Percentiles rank a stretch among this genome's conserved stretches.
These are phyloP conservation scores for Paragorgia papillata DNA, from an alignment of 92 coral and sea anemone genomes.

Conservation along the genomic window DNA sequence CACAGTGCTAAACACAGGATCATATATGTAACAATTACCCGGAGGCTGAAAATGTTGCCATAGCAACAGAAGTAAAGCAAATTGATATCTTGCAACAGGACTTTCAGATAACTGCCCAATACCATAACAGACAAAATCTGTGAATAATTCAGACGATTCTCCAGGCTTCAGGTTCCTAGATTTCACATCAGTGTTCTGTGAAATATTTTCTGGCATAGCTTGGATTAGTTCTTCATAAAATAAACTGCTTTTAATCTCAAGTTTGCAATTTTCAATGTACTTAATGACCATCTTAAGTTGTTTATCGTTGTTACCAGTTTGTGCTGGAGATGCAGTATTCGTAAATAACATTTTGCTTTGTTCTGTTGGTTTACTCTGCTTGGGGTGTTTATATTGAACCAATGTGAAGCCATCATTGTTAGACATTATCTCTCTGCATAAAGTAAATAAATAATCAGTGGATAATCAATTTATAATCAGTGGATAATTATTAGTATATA, in stretches of 20 bases:
- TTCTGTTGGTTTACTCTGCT: not conserved
- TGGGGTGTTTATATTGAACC: slow-evolving; percentile 30
- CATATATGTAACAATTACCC: slow-evolving; percentile 72
- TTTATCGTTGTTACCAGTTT: slow-evolving; percentile 3
- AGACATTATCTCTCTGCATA: slow-evolving; percentile 7
- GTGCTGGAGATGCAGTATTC: not conserved
- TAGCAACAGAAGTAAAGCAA: slow-evolving; percentile 81
- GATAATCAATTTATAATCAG: too few species aligned
- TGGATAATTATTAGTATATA: too few species aligned
- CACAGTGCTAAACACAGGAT: slow-evolving; percentile 75
- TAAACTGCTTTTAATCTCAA: slow-evolving; percentile 14
- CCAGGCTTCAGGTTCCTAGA: not conserved
- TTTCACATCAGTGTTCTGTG: not conserved
- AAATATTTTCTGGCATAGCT: not conserved
- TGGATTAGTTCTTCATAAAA: slow-evolving; percentile 16
- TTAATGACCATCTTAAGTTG: not conserved
- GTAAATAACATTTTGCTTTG: not conserved
- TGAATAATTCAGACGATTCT: not conserved
- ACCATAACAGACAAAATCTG: slow-evolving; percentile 89
- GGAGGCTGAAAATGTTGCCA: slow-evolving; percentile 35
- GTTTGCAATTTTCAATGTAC: slow-evolving; percentile 2
- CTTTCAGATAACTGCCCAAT: slow-evolving; percentile 81
- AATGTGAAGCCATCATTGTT: slow-evolving; percentile 26
- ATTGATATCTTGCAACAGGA: slow-evolving; percentile 90
- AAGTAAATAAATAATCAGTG: not conserved